These are phyloP conservation scores for Anseranas semipalmata DNA, from an alignment of 2,113 vertebrate genomes.

Conservation along the genomic window DNA sequence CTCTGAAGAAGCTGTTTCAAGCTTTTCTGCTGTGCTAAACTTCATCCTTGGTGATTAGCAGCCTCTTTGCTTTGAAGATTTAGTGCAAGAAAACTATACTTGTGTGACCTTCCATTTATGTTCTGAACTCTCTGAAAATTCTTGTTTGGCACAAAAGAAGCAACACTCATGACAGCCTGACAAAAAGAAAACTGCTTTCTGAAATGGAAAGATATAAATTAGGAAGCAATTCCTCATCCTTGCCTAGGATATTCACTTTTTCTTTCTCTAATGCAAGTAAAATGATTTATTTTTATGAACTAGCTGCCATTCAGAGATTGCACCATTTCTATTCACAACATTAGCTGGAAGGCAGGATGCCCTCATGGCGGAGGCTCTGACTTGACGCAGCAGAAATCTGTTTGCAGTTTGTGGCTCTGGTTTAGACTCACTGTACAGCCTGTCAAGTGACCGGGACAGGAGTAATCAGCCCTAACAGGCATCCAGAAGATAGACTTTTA, in stretches of 20 bases:
- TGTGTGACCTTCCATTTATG: constrained; percentile 67
- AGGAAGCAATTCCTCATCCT: not conserved
- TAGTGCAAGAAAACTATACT: constrained; percentile 57
- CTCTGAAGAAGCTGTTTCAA: constrained; percentile 60
- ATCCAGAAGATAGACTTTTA: constrained; percentile 2
- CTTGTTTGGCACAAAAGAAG: constrained; percentile 56
- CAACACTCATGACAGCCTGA: constrained; percentile 6
- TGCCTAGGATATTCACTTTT: not conserved
- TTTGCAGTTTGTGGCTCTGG: constrained; percentile 7
- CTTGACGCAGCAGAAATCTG: constrained; percentile 12
- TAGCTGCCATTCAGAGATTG: not conserved
- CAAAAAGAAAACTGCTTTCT: constrained; percentile 22
- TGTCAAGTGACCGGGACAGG: not conserved
- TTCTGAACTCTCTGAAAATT: constrained; percentile 62
- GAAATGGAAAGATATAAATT: not conserved
- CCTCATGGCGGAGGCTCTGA: not conserved
- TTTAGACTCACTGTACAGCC: not conserved
- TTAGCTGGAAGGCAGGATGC: not conserved
- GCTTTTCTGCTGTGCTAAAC: constrained; percentile 41
- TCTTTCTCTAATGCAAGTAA: not conserved
- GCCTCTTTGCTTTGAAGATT: constrained; percentile 64
- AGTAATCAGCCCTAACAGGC: not conserved
- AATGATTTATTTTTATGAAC: not conserved
- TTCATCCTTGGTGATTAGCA: constrained; percentile 59
- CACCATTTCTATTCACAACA: not conserved